Percentiles rank a stretch among this genome's conserved stretches.
Conservation (phyloP, 1,140 invertebrate genomes). For the Philotrypesis tridentata region DNA sequence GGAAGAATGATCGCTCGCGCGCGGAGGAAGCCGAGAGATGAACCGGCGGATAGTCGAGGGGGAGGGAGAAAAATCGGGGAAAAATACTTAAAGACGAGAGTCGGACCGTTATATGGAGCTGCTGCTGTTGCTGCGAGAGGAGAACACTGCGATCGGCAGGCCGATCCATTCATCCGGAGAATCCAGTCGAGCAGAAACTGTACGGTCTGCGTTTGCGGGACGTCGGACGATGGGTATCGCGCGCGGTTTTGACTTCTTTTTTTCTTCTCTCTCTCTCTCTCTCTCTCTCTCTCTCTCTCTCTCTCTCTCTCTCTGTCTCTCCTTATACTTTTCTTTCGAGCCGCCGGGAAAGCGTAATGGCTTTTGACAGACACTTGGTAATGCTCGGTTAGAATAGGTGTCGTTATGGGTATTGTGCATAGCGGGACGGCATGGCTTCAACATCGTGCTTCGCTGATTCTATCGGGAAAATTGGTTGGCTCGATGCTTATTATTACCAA, state of each 20-base stretch:
- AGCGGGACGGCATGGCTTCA: no score
- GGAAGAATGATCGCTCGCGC: not conserved
- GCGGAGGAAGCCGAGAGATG: not conserved
- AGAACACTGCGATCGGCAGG: not conserved
- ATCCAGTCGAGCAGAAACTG: slow-evolving; percentile 11
- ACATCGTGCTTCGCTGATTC: no score
- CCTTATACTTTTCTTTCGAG: not conserved
- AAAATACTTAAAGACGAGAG: not conserved
- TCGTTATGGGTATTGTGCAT: no score
- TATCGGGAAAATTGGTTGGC: no score
- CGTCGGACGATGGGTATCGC: not conserved
- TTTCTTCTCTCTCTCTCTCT: no score
- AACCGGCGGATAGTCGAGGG: not conserved
- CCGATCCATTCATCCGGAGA: slow-evolving; percentile 27
- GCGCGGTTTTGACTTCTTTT: not conserved
- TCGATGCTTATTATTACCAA: no score
- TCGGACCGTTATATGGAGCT: not conserved
- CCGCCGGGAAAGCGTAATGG: not conserved
- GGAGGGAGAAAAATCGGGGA: not conserved
- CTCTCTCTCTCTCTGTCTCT: no score
- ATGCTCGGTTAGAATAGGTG: not conserved
- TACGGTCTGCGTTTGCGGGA: not conserved
- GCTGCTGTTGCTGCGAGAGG: not conserved
- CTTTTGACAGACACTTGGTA: not conserved
- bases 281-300: no score